phyloP scores from a whole-genome alignment of 2,113 vertebrate species.

The Cacatua alba region DNA sequence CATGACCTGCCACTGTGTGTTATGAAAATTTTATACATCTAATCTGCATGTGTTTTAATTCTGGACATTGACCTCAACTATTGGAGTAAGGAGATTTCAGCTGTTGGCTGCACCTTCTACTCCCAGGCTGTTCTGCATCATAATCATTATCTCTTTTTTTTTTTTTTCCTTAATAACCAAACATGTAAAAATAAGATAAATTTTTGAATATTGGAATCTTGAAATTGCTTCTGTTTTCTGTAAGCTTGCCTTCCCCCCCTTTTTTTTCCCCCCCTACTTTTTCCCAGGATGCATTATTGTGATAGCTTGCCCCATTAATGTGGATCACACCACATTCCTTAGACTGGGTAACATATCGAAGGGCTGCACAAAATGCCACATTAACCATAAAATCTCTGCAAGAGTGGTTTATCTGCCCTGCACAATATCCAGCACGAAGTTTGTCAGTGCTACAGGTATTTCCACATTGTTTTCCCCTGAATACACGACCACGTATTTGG shows the following conservation, averaged over 20 bases:
- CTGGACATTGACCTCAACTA: neutral
- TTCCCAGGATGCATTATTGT: neutral
- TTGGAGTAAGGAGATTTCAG: neutral
- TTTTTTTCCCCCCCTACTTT: too few relatives aligned
- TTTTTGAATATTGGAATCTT: neutral
- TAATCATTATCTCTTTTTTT: neutral
- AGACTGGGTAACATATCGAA: neutral
- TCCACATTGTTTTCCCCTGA: neutral
- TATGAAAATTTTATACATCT: neutral
- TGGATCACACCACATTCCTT: neutral
- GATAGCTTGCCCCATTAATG: neutral
- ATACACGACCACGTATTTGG: rapidly evolving
- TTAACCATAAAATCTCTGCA: neutral
- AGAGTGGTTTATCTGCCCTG: neutral
- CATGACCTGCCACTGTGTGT: neutral
- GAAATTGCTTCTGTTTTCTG: neutral
- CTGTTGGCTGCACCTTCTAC: neutral
- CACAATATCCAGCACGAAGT: neutral
- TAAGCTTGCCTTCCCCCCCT: neutral
- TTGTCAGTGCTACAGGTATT: rapidly evolving
- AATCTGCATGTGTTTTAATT: neutral
- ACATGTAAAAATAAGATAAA: neutral
- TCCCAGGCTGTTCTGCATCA: neutral
- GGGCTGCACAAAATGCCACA: neutral
- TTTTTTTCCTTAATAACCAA: neutral